These are phyloP conservation scores for Oreochromis spilurus DNA, from an alignment of 2,113 vertebrate species.

Conservation along the genomic window DNA sequence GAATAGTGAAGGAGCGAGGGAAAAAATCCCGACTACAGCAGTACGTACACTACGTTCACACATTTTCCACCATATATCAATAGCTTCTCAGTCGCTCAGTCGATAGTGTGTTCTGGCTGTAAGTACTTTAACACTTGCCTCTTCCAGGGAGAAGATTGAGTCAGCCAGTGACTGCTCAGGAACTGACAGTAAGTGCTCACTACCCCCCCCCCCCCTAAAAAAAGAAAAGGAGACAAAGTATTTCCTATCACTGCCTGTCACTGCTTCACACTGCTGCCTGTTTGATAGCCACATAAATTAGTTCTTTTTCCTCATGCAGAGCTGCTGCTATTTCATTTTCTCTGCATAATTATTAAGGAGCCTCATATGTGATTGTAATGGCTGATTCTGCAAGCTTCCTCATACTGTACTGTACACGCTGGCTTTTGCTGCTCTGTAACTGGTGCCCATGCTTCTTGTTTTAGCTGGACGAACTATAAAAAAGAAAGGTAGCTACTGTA, in stretches of 20 bases:
- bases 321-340: constrained; percentile 11
- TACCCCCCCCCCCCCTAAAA: neutral
- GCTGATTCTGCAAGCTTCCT: constrained; percentile 35
- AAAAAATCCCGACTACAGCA: neutral
- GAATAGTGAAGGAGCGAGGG: neutral
- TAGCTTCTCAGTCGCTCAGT: neutral
- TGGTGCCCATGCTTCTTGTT: constrained; percentile 70
- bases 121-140: constrained; percentile 31
- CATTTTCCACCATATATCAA: neutral
- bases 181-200: constrained; percentile 73
- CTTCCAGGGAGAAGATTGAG: constrained; percentile 89
- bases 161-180: constrained; percentile 85
- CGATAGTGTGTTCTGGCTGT: constrained; percentile 8
- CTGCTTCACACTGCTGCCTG: constrained; percentile 16
- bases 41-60: neutral
- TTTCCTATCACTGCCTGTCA: constrained; percentile 3
- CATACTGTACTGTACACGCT: neutral
- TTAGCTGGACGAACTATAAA: constrained; percentile 76
- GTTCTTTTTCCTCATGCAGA: neutral
- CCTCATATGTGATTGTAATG: constrained; percentile 23
- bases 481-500: constrained; percentile 71
- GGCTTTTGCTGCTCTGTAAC: constrained; percentile 50
- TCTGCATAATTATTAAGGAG: constrained; percentile 31
- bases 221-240: neutral
- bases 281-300: constrained; percentile 16